Conservation (phyloP, 2,113 vertebrate genomes). For the Crypturellus undulatus region DNA sequence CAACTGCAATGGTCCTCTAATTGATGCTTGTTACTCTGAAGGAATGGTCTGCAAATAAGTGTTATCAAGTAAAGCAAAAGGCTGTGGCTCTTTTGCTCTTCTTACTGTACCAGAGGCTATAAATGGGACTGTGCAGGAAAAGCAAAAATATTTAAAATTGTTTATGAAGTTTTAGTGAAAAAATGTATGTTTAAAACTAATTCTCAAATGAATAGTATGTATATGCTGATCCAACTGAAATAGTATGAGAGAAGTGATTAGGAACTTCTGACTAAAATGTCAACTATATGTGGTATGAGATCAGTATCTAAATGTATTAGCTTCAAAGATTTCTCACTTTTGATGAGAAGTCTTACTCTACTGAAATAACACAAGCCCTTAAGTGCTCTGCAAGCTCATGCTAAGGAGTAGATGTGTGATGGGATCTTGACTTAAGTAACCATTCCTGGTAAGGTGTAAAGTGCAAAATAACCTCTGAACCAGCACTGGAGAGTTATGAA, state of each 20-base stretch:
- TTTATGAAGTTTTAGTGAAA: background rate
- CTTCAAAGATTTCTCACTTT: background rate
- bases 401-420: background rate
- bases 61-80: background rate
- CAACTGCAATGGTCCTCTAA: background rate
- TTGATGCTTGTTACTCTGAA: background rate
- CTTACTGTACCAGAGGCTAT: background rate
- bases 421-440: background rate
- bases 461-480: background rate
- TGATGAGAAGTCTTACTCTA: background rate
- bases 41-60: background rate
- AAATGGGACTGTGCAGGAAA: background rate
- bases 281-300: background rate
- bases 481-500: background rate
- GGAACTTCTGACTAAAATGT: background rate
- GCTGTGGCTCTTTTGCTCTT: background rate
- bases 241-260: background rate
- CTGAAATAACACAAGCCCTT: background rate
- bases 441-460: background rate
- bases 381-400: background rate
- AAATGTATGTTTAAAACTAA: background rate
- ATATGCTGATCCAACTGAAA: background rate
- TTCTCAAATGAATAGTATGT: background rate
- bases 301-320: background rate
- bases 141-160: background rate